Base-by-base conservation (phyloP, 1,140 invertebrate genomes). In the Octopus bimaculoides region DNA sequence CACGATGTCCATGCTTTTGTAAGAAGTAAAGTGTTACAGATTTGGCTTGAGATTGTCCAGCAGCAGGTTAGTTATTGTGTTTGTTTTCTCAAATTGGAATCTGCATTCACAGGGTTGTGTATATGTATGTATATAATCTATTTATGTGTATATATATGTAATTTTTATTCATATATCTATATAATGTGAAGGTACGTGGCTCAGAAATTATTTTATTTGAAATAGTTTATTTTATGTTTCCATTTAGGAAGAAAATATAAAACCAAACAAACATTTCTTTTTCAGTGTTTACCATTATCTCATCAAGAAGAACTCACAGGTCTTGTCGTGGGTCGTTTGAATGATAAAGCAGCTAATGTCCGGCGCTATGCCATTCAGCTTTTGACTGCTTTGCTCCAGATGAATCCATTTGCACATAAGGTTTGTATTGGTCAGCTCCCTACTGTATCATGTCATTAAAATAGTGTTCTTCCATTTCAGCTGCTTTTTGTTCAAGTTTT, bases 1-100 rank as follows among this genome's bases (percentile, higher is more conserved):
- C 92, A 94, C 82, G 96, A 97, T 88, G 85, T 92, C 2, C 94
- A 96, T 84, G 94, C 95, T 5, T 96, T 95, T 87, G 95, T 96
- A 1, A 91, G 96, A 78, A 94, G 94, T 73, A 88, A 92, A 90
- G 93, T 94, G 4, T 90, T 96, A 41, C 93, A 95, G 84, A 93
- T 94, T 77, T 96, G 95, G 94, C 92, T 92, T 83, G 91, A 91
- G 41, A 90, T 97, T 53, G 93, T 94, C 78, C 91, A 92, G 69
- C 93, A 94, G 83, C 92, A 93, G 84, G 94, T 88, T 61, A 78
- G 73, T 75, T n/a, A 17, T 14, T 4, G 52, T 12, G 52, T 41
- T 41, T 41, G 26, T 41, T 41, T 41, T 41, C 26, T 41, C 26
- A 3, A 2, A 41, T 41, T 41, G 26, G 26, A 41, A 3, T 41